Conservation (phyloP, 1,140 invertebrate species). For the Philotrypesis tridentata region DNA sequence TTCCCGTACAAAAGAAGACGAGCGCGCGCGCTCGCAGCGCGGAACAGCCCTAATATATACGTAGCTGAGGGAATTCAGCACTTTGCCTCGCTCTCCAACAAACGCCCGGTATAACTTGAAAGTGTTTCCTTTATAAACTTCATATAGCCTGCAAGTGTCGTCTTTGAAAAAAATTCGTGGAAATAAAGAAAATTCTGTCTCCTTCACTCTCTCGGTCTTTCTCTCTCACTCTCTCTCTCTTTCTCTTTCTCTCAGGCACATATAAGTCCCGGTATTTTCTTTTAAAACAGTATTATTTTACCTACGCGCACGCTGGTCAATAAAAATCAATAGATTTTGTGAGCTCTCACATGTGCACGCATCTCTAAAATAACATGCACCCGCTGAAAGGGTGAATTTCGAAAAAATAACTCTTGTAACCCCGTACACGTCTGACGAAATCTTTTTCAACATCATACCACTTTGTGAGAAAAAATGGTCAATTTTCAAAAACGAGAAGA, state of each 20-base stretch:
- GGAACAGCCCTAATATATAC: neutral
- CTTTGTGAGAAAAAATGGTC: too few relatives aligned
- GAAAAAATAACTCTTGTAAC: neutral
- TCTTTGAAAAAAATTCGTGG: constrained; percentile 24
- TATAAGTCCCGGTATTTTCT: neutral
- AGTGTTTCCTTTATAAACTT: constrained; percentile 24
- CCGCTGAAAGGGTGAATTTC: neutral
- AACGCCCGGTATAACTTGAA: constrained; percentile 3
- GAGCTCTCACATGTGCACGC: neutral
- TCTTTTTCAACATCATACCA: too few relatives aligned
- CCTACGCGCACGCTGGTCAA: neutral
- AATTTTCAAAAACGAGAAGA: too few relatives aligned
- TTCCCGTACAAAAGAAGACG: neutral
- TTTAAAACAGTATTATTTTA: constrained; percentile 21
- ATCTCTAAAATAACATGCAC: neutral
- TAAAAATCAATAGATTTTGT: constrained; percentile 20
- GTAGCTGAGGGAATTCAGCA: neutral
- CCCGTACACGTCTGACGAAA: neutral
- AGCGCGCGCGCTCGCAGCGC: neutral
- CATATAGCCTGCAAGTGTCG: constrained; percentile 14
- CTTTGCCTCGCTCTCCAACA: neutral
- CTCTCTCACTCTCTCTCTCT: neutral
- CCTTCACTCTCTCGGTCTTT: neutral
- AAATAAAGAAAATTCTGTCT: constrained; percentile 17
- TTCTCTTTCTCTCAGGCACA: neutral